These are phyloP conservation scores for Euzetes globulus DNA, from an alignment of 2,888 invertebrate genomes.

Conservation along the genomic window DNA sequence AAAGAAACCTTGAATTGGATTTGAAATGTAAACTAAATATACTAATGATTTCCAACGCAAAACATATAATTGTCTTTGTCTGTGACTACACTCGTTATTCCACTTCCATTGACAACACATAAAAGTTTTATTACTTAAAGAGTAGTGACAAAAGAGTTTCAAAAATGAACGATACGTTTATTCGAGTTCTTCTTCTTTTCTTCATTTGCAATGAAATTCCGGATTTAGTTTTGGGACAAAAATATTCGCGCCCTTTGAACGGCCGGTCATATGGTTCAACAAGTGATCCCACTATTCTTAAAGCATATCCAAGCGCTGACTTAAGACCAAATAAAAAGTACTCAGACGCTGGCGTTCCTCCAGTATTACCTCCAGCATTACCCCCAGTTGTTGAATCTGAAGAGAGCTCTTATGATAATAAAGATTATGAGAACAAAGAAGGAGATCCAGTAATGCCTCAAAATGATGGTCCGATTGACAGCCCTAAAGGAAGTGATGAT, in stretches of 20 bases:
- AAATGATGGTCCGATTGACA: background rate
- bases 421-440: background rate
- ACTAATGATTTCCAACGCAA: no score
- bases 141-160: no score
- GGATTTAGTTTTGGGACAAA: background rate
- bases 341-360: constrained; percentile 13
- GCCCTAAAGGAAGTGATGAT: background rate
- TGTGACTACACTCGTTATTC: no score
- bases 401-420: background rate
- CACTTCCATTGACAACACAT: no score
- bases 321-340: background rate
- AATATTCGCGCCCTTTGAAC: background rate
- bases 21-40: background rate
- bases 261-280: background rate
- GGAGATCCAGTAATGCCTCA: background rate
- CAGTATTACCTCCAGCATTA: background rate
- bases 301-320: background rate
- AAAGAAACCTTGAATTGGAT: constrained; percentile 19
- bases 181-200: background rate
- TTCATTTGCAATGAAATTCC: background rate
- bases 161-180: no score
- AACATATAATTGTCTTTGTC: no score
- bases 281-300: background rate
- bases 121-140: no score
- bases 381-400: background rate